Evolutionary conservation across 1,140 invertebrate genomes (phyloP), one percentile per base, ranked within the genome.

Genomic region (Trinorchestia longiramus): DNA sequence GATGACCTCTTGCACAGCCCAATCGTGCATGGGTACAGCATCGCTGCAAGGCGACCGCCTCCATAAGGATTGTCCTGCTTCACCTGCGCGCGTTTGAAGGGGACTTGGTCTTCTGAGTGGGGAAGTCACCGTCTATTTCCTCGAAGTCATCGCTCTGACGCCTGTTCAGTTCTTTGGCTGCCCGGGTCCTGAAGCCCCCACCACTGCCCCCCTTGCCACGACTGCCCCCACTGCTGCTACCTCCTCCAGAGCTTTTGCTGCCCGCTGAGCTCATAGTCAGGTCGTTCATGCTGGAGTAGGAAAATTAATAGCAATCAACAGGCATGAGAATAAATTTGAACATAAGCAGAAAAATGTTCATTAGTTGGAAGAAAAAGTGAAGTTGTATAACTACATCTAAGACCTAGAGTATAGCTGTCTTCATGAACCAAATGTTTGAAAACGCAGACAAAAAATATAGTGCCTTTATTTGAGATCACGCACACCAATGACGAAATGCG

Each of bases 131-230:
- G 92, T 43, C 43, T 36, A 36, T 77, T 95, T 96, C 42, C 53
- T 95, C n/a, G 95, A 96, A 43, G 96, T 96, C 87, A 57, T 96
- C 96, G 95, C 96, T 96, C 95, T 95, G 44, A 91, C 96, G 53
- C 95, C 43, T 28, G 96, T 90, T 53, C 53, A 53, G 44, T 62
- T 96, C 88, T 95, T 96, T 53, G 44, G 94, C 44, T 19, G 57
- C 44, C n/a, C 90, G 41, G 87, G 88, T 95, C 40, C 95, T 36
- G 95, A 57, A 94, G 1, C 91, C 43, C 77, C 95, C 43, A 43
- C 53, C 91, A 42, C 90, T 92, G 41, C 90, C 90, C 43, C 95
- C 95, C 36, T 87, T 96, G 57, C 94, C 95, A 11, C 95, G 92
- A 36, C 95, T 90, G 45, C 96, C 95, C 91, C 96, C 95, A 11